These are phyloP conservation scores for Strigamia crassipes DNA, from an alignment of 2,888 invertebrate genomes.

Conservation along the genomic window DNA sequence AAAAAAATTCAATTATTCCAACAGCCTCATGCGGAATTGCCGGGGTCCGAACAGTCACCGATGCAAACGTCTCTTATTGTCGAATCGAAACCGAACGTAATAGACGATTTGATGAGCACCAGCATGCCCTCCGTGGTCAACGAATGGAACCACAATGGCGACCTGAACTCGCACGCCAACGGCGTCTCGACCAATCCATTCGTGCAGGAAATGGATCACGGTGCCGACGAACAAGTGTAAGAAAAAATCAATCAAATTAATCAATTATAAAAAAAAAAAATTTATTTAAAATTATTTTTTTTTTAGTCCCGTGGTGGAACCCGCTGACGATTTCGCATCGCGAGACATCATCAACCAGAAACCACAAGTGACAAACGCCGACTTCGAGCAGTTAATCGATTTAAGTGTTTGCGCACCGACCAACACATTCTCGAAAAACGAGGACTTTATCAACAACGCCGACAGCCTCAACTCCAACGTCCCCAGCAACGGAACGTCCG, in stretches of 20 bases:
- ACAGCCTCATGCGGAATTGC: neutral
- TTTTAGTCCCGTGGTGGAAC: neutral
- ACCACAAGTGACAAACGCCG: constrained; percentile 25
- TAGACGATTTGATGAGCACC: constrained; percentile 5
- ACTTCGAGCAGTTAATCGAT: constrained; percentile 51
- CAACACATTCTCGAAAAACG: constrained; percentile 47
- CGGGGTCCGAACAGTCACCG: constrained; percentile 1
- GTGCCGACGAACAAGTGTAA: neutral
- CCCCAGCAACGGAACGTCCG: constrained; percentile 47
- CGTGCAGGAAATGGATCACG: neutral
- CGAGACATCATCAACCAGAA: constrained; percentile 22
- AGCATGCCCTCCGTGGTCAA: neutral
- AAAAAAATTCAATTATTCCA: too few species aligned
- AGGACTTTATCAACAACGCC: constrained; percentile 51
- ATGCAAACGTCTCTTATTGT: neutral
- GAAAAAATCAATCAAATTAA: neutral
- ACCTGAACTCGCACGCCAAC: neutral
- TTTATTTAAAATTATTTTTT: neutral
- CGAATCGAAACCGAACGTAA: neutral
- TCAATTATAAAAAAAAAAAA: neutral
- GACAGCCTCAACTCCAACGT: constrained; percentile 52
- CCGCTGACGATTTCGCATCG: neutral
- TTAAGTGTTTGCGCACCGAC: constrained; percentile 45
- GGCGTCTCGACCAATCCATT: neutral
- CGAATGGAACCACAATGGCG: neutral